These are phyloP conservation scores for Ginglymostoma cirratum DNA, from an alignment of 2,113 vertebrate species.

Conservation along the genomic window DNA sequence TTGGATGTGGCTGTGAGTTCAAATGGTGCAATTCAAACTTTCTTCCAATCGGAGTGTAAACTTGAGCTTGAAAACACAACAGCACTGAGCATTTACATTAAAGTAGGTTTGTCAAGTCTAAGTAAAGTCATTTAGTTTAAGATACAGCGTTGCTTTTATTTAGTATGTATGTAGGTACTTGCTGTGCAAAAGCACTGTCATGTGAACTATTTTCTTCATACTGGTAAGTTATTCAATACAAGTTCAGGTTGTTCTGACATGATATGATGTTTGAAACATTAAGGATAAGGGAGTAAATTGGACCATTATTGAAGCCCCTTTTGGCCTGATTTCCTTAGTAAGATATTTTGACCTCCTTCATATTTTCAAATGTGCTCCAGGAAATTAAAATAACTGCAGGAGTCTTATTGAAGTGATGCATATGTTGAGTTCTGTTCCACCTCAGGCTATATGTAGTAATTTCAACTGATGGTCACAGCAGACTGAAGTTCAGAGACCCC, in stretches of 20 bases:
- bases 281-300: background rate
- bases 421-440: background rate
- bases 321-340: background rate
- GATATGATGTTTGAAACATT: background rate
- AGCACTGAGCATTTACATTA: background rate
- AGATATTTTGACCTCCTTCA: background rate
- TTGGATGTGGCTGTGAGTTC: background rate
- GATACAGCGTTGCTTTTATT: background rate
- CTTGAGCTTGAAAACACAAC: background rate
- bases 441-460: background rate
- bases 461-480: background rate
- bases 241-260: background rate
- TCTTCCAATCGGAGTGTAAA: no score
- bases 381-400: background rate
- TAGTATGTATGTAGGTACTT: background rate
- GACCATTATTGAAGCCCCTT: background rate
- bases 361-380: background rate
- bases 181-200: background rate
- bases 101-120: background rate
- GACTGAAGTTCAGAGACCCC: background rate
- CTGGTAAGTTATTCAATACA: background rate
- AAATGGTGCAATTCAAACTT: background rate
- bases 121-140: background rate
- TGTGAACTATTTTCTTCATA: background rate
- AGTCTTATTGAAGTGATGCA: background rate